Conservation (phyloP, 2,113 vertebrate species). For the zebrafish (Danio rerio) region DNA sequence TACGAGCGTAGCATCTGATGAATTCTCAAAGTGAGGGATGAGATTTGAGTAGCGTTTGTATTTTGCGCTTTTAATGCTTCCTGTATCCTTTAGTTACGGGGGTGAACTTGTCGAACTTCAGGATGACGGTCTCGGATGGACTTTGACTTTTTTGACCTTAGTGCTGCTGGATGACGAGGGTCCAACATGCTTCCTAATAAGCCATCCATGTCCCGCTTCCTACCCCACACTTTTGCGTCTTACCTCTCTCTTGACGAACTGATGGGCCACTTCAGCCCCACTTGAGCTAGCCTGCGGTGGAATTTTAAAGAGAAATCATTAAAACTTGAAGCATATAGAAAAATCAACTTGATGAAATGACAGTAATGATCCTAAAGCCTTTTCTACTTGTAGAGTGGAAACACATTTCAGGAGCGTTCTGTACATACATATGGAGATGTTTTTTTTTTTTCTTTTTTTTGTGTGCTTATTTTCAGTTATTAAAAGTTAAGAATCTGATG, state of each 20-base stretch:
- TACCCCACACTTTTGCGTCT: constrained; percentile 65
- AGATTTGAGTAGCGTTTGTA: constrained; percentile 66
- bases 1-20: constrained; percentile 60
- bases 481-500: constrained; percentile 67
- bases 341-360: constrained; percentile 75
- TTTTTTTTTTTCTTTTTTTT: constrained; percentile 33
- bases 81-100: constrained; percentile 53
- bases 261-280: constrained; percentile 52
- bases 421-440: constrained; percentile 75
- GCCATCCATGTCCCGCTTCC: constrained; percentile 70
- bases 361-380: constrained; percentile 79
- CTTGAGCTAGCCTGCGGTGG: constrained; percentile 48
- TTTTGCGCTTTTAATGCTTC: constrained; percentile 54
- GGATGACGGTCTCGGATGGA: constrained; percentile 56
- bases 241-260: constrained; percentile 69
- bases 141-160: constrained; percentile 66
- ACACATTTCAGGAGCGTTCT: constrained; percentile 81
- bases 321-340: constrained; percentile 79
- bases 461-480: constrained; percentile 58
- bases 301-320: constrained; percentile 69
- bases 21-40: constrained; percentile 66
- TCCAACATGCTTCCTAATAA: constrained; percentile 74
- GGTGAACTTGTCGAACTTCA: constrained; percentile 53
- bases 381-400: constrained; percentile 77
- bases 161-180: constrained; percentile 63